Evolutionary conservation across 1,140 invertebrate genomes (phyloP).

Genomic region (Melitaea cinxia): DNA sequence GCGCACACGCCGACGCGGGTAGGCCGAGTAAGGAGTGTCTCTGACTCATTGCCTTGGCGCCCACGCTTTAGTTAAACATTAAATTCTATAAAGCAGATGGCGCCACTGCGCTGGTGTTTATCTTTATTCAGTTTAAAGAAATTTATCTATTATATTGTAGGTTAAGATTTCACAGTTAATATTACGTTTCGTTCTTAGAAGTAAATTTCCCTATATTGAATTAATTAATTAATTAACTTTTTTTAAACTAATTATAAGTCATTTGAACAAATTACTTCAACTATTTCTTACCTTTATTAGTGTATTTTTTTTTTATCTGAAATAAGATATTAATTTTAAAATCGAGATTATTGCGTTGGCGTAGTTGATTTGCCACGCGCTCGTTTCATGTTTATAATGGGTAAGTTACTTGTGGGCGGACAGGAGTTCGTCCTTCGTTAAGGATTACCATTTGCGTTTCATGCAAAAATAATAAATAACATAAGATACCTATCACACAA

Average conservation of each 20-base stretch:
- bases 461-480: constrained; percentile 20
- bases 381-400: constrained; percentile 21
- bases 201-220: not conserved
- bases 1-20: constrained; percentile 48
- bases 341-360: not conserved
- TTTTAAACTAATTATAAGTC: no score
- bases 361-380: constrained; percentile 19
- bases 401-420: constrained; percentile 19
- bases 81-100: constrained; percentile 58
- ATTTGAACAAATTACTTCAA: no score
- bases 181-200: not conserved
- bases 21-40: constrained; percentile 61
- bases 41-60: constrained; percentile 62
- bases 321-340: not conserved
- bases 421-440: constrained; percentile 24
- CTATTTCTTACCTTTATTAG: no score
- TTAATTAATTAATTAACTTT: not conserved
- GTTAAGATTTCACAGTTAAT: not conserved
- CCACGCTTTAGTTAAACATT: constrained; percentile 54
- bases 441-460: constrained; percentile 19
- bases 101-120: constrained; percentile 42
- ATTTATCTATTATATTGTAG: not conserved
- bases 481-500: constrained; percentile 2
- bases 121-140: constrained; percentile 14
- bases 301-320: no score